Percentiles rank a stretch among this genome's conserved stretches.
Evolutionary conservation across 2,797 vertebrate genomes (phyloP).

Genomic region (Liparis tanakae): DNA sequence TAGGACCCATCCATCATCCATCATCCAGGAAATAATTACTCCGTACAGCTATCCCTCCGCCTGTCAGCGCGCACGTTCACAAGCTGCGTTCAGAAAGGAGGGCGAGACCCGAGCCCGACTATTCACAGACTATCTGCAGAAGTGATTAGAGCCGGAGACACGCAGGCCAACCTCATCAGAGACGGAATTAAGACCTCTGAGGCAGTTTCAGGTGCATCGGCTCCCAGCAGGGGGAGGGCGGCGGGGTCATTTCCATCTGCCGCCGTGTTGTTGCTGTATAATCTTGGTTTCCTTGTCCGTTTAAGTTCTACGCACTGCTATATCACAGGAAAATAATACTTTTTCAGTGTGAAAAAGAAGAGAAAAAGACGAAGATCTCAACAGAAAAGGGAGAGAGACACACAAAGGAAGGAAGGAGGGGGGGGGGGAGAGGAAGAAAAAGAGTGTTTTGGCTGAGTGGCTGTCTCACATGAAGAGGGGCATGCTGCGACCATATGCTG

Average conservation of each 20-base stretch:
- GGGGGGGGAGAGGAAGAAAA: conserved; percentile 43
- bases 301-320: conserved; percentile 9
- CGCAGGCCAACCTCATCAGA: conserved; percentile 58
- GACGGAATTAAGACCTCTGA: conserved; percentile 62
- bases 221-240: conserved; percentile 13
- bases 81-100: conserved; percentile 42
- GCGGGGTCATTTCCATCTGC: conserved; percentile 3
- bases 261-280: conserved; percentile 21
- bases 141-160: conserved; percentile 63
- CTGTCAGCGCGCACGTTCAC: conserved; percentile 62
- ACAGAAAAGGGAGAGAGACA: conserved; percentile 30
- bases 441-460: conserved; percentile 71
- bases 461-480: conserved; percentile 77
- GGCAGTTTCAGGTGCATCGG: conserved; percentile 38
- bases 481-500: conserved; percentile 86
- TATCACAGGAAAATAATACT: conserved; percentile 1
- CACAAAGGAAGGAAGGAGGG: conserved; percentile 23
- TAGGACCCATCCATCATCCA: conserved; percentile 73
- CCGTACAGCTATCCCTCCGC: conserved; percentile 54
- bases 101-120: conserved; percentile 43
- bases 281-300: conserved; percentile 1
- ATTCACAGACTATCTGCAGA: conserved; percentile 65
- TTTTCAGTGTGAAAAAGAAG: conserved; percentile 25
- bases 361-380: conserved; percentile 32
- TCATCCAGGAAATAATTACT: conserved; percentile 73